A percentile compares a stretch with the other conserved stretches of the same genome.
phyloP scores from a whole-genome alignment of 2,113 vertebrate genomes.

The Epinephelus moara region DNA sequence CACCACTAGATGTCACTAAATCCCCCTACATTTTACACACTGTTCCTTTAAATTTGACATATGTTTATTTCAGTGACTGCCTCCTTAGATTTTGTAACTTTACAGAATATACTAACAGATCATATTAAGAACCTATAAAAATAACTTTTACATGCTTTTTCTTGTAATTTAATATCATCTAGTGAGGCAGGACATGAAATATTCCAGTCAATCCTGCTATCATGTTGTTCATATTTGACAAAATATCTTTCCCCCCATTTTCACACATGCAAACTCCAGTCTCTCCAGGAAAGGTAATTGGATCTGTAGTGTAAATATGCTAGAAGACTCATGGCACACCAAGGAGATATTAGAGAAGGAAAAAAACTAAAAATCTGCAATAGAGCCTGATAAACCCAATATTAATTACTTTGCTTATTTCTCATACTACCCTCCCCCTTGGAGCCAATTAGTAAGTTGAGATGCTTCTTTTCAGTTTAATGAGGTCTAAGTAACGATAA shows the following conservation, averaged over 20 bases:
- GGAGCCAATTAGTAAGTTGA: slow-evolving; percentile 82
- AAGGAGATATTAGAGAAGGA: slow-evolving; percentile 54
- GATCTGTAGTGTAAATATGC: slow-evolving; percentile 70
- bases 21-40: too few species aligned
- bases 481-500: slow-evolving; percentile 84
- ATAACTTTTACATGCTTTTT: not conserved
- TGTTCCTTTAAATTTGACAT: not conserved
- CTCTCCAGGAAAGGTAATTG: slow-evolving; percentile 63
- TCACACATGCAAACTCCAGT: slow-evolving; percentile 30
- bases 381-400: slow-evolving; percentile 74
- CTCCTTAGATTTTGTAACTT: slow-evolving; percentile 4
- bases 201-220: slow-evolving; percentile 30
- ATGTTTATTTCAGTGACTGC: not conserved
- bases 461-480: slow-evolving; percentile 82
- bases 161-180: slow-evolving; percentile 28
- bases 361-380: slow-evolving; percentile 55
- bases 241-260: slow-evolving; percentile 28
- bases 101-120: not conserved
- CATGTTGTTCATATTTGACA: slow-evolving; percentile 39
- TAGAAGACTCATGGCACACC: slow-evolving; percentile 57
- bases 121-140: not conserved
- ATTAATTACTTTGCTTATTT: slow-evolving; percentile 82
- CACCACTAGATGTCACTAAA: too few species aligned
- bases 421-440: slow-evolving; percentile 75
- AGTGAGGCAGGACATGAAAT: slow-evolving; percentile 1